These are phyloP conservation scores for Didymodactylos carnosus DNA, from an alignment of 2,888 invertebrate genomes.

Conservation along the genomic window DNA sequence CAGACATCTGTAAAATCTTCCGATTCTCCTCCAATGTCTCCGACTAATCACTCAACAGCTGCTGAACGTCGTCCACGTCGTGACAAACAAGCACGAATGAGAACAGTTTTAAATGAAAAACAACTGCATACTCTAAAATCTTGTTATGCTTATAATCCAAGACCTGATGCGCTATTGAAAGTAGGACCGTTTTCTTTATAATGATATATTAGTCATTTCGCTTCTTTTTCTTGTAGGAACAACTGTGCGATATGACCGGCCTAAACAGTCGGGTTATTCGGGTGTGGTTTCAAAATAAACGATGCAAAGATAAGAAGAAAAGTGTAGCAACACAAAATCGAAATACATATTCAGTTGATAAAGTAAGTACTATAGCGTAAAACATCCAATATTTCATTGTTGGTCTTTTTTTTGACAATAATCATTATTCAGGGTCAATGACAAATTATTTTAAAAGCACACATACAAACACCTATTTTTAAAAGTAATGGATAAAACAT, in stretches of 20 bases:
- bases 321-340: constrained; percentile 42
- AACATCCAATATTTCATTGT: no score
- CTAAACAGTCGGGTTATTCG: constrained; percentile 88
- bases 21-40: background rate
- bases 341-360: background rate
- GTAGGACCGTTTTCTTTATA: no score
- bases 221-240: no score
- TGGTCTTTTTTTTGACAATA: background rate
- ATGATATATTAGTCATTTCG: no score
- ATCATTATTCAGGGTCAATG: no score
- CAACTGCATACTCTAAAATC: background rate
- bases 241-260: constrained; percentile 96
- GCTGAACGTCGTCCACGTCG: background rate
- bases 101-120: background rate
- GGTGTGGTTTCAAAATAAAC: constrained; percentile 75
- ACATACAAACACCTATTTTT: no score
- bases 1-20: no score
- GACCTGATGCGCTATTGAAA: background rate
- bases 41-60: background rate
- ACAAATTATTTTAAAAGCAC: no score
- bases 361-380: no score
- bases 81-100: background rate
- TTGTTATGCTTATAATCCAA: background rate
- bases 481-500: no score
- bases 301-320: constrained; percentile 42